Evolutionary conservation across 1,140 invertebrate genomes (phyloP).

Genomic region (Acromyrmex heyeri): DNA sequence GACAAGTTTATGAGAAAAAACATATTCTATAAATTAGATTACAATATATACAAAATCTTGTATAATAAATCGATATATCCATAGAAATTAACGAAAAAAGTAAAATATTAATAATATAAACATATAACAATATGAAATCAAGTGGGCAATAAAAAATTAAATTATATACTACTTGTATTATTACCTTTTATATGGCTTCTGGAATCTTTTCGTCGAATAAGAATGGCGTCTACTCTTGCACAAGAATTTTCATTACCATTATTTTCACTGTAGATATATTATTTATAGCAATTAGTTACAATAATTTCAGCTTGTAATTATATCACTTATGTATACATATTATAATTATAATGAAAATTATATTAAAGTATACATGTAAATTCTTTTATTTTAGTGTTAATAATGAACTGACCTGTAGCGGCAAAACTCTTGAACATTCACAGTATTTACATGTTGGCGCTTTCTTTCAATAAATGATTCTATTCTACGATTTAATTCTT

Average conservation of each 20-base stretch:
- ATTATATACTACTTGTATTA: conserved; percentile 52
- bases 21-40: background rate
- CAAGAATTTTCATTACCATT: conserved; percentile 86
- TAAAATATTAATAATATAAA: background rate
- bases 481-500: conserved; percentile 88
- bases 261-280: conserved; percentile 71
- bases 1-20: background rate
- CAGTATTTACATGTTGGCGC: conserved; percentile 89
- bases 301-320: background rate
- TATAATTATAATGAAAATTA: background rate
- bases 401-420: conserved; percentile 76
- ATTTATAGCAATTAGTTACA: background rate
- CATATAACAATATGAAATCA: background rate
- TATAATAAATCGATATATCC: background rate
- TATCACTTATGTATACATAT: background rate
- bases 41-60: background rate
- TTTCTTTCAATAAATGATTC: conserved; percentile 89
- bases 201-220: conserved; percentile 89
- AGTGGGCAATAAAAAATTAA: background rate
- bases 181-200: conserved; percentile 91
- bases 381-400: conserved; percentile 25
- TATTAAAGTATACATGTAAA: conserved; percentile 14
- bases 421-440: conserved; percentile 90
- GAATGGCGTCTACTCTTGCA: conserved; percentile 90
- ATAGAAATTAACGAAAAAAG: background rate